phyloP scores from a whole-genome alignment of 2,113 vertebrate species.

The Daboia siamensis region DNA sequence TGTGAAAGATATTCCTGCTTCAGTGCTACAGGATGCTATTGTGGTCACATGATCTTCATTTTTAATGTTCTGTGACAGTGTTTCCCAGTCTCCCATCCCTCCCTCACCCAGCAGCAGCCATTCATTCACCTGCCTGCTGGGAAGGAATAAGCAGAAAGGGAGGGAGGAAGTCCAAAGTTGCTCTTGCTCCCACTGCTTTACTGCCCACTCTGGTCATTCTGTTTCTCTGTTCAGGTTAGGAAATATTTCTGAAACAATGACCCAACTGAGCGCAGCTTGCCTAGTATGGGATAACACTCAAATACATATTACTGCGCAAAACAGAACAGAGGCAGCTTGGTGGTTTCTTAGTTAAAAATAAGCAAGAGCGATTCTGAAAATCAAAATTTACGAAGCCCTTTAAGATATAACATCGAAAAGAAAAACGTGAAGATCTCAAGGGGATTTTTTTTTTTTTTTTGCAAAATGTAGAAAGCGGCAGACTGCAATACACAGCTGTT shows the following conservation, averaged over 20 bases:
- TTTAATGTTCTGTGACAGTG: neutral
- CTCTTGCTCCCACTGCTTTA: neutral
- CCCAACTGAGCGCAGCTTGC: neutral
- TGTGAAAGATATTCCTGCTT: neutral
- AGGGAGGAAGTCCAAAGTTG: neutral
- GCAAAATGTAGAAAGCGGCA: neutral
- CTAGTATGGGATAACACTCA: neutral
- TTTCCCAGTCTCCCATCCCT: neutral
- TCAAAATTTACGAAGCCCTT: neutral
- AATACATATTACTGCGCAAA: neutral
- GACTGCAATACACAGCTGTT: neutral
- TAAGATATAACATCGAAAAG: neutral
- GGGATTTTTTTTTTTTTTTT: neutral
- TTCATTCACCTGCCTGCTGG: neutral
- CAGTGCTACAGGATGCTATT: neutral
- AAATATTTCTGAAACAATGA: neutral
- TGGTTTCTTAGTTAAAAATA: neutral
- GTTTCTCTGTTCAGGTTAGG: neutral
- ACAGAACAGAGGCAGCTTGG: neutral
- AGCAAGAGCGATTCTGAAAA: neutral
- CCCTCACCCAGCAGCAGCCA: neutral
- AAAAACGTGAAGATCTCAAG: neutral
- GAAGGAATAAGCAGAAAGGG: neutral
- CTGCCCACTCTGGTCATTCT: neutral
- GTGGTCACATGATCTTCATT: neutral